Base-by-base conservation (phyloP, 2,888 invertebrate genomes). In the Listrodromus nycthemerus region DNA sequence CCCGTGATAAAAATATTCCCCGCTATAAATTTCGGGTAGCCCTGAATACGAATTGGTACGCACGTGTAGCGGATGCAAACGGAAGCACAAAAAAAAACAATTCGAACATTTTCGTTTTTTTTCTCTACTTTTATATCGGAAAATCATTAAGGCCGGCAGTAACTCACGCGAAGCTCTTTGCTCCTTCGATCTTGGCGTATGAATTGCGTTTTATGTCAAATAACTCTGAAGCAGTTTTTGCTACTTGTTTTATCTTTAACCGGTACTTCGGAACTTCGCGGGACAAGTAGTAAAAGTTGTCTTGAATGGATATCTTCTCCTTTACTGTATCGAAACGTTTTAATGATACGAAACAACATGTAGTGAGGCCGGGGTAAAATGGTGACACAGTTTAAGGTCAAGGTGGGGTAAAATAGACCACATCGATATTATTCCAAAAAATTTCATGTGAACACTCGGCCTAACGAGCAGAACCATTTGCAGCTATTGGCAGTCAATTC, bases 131-230 rank as follows among this genome's bases (percentile, higher is more conserved):
- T 10, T 41, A 48, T 19, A 79, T 79, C 73, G 79, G 30, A 24
- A 71, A 79, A 55, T 66, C 55, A 79, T 79, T 73, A 55, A 61
- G 79, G 45, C 24, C 27, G 58, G 27, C 45, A 73, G 21, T 61
- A 27, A 58, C n/a, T 52, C 70, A 21, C 8, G 33, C 19, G 45
- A 73, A 73, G 30, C 10, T 58, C 58, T 58, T 58, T 30, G 16
- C 58, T 58, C 27, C 6, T 27, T 27, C 16, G 27, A 27, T 8
- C 24, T 8, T 30, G 4, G 71, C n/a, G 27, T 24, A 73, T 73
- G 27, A 61, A 58, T 61, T 73, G 45, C 30, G 45, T n/a, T 73
- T 73, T 73, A 73, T 24, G 30, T 55, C 45, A 61, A 30, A 61
- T 55, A 55, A 58, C 16, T 37, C 41, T 37, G 37, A 3, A 8